Evolutionary conservation across 2,113 vertebrate species (phyloP).

Genomic region (Odontesthes bonariensis): DNA sequence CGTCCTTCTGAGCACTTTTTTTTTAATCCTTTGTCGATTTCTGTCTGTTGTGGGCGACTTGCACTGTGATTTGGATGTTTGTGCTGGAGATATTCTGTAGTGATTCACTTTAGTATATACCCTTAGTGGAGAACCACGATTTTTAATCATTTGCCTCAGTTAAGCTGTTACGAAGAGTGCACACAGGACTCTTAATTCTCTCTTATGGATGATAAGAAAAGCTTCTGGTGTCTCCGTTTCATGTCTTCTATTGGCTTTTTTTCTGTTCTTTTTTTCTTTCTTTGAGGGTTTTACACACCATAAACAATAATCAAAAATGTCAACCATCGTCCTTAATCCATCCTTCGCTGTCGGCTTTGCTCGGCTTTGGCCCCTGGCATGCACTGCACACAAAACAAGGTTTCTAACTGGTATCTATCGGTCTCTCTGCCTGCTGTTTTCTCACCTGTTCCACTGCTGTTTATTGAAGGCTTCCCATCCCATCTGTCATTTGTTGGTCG

Average conservation of each 20-base stretch:
- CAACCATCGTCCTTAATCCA: slow-evolving; percentile 17
- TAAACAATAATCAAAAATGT: background rate
- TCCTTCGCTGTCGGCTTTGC: slow-evolving; percentile 62
- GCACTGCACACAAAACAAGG: slow-evolving; percentile 4
- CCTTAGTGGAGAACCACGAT: background rate
- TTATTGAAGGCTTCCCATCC: slow-evolving; percentile 82
- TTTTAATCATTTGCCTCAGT: background rate
- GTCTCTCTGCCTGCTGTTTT: slow-evolving; percentile 62
- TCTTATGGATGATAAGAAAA: too few relatives aligned
- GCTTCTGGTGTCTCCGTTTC: too few relatives aligned
- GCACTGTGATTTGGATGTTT: slow-evolving; percentile 47
- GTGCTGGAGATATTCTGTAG: slow-evolving; percentile 44
- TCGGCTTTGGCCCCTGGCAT: slow-evolving; percentile 62
- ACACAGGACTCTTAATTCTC: too few relatives aligned
- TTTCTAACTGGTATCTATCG: slow-evolving; percentile 45
- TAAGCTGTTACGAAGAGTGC: background rate
- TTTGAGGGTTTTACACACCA: slow-evolving; percentile 13
- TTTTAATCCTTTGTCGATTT: slow-evolving; percentile 32
- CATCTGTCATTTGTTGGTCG: slow-evolving; percentile 89
- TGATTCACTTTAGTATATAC: slow-evolving; percentile 27
- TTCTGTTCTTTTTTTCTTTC: background rate
- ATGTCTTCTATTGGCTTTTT: background rate
- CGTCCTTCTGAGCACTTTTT: slow-evolving; percentile 62
- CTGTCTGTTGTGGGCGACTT: slow-evolving; percentile 36
- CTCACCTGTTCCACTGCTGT: slow-evolving; percentile 34